These are phyloP conservation scores for Trachurus trachurus DNA, from an alignment of 2,797 vertebrate species.

Conservation along the genomic window DNA sequence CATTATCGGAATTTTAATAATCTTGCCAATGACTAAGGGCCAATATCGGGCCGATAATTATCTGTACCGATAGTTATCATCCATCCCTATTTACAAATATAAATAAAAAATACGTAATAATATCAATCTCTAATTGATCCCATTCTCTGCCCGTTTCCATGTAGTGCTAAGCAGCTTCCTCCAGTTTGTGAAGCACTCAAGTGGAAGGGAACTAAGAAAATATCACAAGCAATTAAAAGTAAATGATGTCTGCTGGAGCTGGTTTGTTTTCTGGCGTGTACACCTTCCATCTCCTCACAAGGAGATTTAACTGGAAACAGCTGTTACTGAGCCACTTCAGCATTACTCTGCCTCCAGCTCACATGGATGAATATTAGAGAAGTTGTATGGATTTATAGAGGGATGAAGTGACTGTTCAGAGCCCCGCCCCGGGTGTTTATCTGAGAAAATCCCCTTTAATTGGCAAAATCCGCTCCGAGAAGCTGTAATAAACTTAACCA, in stretches of 20 bases:
- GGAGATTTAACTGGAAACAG: constrained; percentile 63
- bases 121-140: constrained; percentile 1
- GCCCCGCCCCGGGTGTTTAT: background rate
- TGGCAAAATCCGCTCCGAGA: background rate
- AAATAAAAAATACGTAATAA: background rate
- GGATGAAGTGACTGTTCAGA: background rate
- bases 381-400: background rate
- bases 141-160: background rate
- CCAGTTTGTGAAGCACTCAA: background rate
- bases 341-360: background rate
- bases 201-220: constrained; percentile 45
- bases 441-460: background rate
- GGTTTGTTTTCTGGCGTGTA: constrained; percentile 52
- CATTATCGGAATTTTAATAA: no score
- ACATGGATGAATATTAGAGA: constrained; percentile 8
- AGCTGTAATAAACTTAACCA: background rate
- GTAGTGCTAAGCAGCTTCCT: constrained; percentile 10
- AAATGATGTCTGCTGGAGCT: constrained; percentile 45
- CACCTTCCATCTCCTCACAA: constrained; percentile 36
- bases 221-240: constrained; percentile 44
- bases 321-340: constrained; percentile 19
- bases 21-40: no score
- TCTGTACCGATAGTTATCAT: no score
- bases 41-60: no score
- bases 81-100: background rate